Percentiles rank a stretch among this genome's conserved stretches.
Evolutionary conservation across 1,140 invertebrate species (phyloP).

Genomic region (Tetragnatha versicolor): DNA sequence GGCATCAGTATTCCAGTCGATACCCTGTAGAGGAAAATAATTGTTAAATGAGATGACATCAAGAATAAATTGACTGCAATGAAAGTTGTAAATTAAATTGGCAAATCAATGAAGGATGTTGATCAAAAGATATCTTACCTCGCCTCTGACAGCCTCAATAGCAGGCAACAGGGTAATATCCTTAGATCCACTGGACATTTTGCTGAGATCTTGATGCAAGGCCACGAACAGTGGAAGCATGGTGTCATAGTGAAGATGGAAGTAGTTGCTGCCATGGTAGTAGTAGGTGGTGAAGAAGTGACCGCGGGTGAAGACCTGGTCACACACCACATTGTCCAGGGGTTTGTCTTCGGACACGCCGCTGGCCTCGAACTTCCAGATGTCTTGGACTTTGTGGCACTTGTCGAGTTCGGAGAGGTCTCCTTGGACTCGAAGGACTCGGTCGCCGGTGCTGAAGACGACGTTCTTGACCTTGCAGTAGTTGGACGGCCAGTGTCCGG

Average conservation of each 20-base stretch:
- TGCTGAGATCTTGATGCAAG: slow-evolving; percentile 37
- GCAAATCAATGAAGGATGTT: background rate
- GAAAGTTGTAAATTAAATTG: no score
- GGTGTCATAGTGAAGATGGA: slow-evolving; percentile 58
- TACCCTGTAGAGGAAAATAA: slow-evolving; percentile 46
- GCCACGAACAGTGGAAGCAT: slow-evolving; percentile 56
- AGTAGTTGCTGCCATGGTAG: slow-evolving; percentile 57
- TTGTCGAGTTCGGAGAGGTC: slow-evolving; percentile 33
- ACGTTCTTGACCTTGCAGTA: slow-evolving; percentile 48
- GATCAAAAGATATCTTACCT: slow-evolving; percentile 46
- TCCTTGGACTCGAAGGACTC: slow-evolving; percentile 2
- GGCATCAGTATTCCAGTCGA: slow-evolving; percentile 56
- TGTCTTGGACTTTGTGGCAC: slow-evolving; percentile 41
- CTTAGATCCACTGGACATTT: slow-evolving; percentile 8
- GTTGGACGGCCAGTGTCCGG: slow-evolving; percentile 50
- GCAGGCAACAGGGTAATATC: slow-evolving; percentile 56
- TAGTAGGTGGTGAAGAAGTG: slow-evolving; percentile 57
- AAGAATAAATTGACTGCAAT: background rate
- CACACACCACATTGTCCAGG: slow-evolving; percentile 48
- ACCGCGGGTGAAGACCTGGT: slow-evolving; percentile 54
- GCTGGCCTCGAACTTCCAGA: slow-evolving; percentile 51
- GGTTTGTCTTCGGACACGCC: background rate
- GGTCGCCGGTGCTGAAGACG: slow-evolving; percentile 38
- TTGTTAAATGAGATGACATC: background rate
- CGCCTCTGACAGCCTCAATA: slow-evolving; percentile 52